Evolutionary conservation across 1,140 invertebrate species (phyloP).

Genomic region (Pachypeltis micranthus): DNA sequence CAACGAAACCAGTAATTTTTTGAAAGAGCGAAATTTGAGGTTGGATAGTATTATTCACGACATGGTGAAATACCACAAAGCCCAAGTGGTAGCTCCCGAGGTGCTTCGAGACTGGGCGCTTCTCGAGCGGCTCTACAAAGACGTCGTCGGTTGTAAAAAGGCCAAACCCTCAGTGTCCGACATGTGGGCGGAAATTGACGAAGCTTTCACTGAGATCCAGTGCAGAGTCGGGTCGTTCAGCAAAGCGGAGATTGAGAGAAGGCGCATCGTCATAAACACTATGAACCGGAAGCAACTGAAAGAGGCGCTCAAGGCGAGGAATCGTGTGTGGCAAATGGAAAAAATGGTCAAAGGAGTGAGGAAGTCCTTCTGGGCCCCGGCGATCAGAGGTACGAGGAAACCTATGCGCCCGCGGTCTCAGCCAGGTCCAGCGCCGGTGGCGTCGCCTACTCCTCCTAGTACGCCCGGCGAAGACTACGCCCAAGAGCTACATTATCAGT

Average conservation of each 20-base stretch:
- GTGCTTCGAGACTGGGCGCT: neutral
- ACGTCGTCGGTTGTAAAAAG: neutral
- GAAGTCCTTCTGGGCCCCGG: neutral
- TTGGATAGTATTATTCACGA: slow-evolving; percentile 1
- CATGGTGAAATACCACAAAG: neutral
- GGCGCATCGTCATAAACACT: neutral
- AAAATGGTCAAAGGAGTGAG: neutral
- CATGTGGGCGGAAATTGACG: neutral
- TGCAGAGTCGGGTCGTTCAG: neutral
- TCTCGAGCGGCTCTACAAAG: neutral
- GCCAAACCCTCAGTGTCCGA: neutral
- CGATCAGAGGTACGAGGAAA: neutral
- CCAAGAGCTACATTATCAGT: neutral
- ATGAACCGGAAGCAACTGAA: neutral
- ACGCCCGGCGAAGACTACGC: neutral
- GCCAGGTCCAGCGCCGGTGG: neutral
- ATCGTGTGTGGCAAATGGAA: neutral
- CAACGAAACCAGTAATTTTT: neutral
- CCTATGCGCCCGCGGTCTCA: neutral
- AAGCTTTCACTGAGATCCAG: neutral
- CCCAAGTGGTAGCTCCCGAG: neutral
- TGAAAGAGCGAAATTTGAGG: neutral
- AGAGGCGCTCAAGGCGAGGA: neutral
- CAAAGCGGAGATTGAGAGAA: neutral
- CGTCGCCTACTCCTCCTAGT: neutral